phyloP scores from a whole-genome alignment of 2,888 invertebrate species.

The Tetragonula carbonaria region DNA sequence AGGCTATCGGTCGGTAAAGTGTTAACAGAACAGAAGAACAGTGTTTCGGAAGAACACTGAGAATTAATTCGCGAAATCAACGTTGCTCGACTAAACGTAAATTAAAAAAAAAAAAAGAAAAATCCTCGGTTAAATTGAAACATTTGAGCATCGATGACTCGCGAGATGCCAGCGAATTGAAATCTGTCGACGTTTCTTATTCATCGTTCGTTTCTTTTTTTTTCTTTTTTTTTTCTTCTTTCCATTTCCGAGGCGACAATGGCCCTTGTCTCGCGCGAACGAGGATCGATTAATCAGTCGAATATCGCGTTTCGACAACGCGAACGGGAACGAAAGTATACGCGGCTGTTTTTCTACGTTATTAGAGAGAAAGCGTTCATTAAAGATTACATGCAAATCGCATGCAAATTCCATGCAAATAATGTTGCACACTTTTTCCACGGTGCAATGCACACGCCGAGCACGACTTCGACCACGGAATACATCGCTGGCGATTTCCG shows the following conservation, averaged over 20 bases:
- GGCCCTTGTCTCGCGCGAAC: too few relatives aligned
- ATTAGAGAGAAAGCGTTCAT: slow-evolving; percentile 22
- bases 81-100: too few relatives aligned
- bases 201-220: neutral
- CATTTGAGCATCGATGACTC: neutral
- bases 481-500: slow-evolving; percentile 10
- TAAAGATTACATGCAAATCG: slow-evolving; percentile 55
- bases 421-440: slow-evolving; percentile 44
- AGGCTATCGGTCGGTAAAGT: too few relatives aligned
- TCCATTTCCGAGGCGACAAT: neutral
- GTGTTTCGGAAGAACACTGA: too few relatives aligned
- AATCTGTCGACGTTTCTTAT: neutral
- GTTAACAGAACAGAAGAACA: too few relatives aligned
- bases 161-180: neutral
- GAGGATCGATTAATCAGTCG: slow-evolving; percentile 1
- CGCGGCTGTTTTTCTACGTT: neutral
- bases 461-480: slow-evolving; percentile 27
- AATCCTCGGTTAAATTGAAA: neutral
- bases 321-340: neutral
- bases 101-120: too few relatives aligned
- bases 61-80: too few relatives aligned
- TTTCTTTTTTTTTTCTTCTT: neutral
- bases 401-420: slow-evolving; percentile 55
- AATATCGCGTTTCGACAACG: slow-evolving; percentile 17
- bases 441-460: slow-evolving; percentile 34